Base-by-base conservation (phyloP, 1,140 invertebrate genomes). In the Mycetomoellerius zeteki region DNA sequence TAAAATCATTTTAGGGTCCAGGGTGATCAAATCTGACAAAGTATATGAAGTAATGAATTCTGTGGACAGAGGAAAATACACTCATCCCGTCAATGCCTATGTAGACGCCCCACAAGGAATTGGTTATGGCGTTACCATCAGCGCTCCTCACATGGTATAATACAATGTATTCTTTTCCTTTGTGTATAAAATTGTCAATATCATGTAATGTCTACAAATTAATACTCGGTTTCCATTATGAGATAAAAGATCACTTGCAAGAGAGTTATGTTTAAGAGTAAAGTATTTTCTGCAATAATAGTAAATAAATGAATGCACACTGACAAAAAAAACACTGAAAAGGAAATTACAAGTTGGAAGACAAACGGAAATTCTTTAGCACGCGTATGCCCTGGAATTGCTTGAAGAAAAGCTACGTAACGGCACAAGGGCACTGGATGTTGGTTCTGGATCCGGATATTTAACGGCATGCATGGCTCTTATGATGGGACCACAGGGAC, bases 101-200 rank as follows among this genome's bases (percentile, higher is more conserved):
- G 96, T 97, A 92, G 99, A 99, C 96, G 96, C 98, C 52, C 99
- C 99, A 0, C 98, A 98, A 95, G 96, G 96, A 52, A 99, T 99
- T 92, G 98, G 98, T 58, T 98, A 96, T 94, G 97, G 98, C 58
- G 99, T 98, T 4, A 99, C 99, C 1, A 99, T 99, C 77, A 99
- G 98, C 96, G 99, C 99, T 78, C 99, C 99, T 67, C 99, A 99
- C 95, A 99, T 99, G 99, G 98, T 99, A 96, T 95, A 88, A 37
- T 5, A 12, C 37, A 7, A 72, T 64, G 47, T 21, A 16, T 67
- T 56, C 30, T 82, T 76, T 30, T 81, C 62, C 24, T n/a, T 54
- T 71, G n/a, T 33, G 21, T 64, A 76, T 33, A 2, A 75, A 76
- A 77, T 5, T 27, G n/a, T 33, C 50, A 30, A 60, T 76, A n/a